Conservation (phyloP, 2,113 vertebrate species). For the Madoqua kirkii region DNA sequence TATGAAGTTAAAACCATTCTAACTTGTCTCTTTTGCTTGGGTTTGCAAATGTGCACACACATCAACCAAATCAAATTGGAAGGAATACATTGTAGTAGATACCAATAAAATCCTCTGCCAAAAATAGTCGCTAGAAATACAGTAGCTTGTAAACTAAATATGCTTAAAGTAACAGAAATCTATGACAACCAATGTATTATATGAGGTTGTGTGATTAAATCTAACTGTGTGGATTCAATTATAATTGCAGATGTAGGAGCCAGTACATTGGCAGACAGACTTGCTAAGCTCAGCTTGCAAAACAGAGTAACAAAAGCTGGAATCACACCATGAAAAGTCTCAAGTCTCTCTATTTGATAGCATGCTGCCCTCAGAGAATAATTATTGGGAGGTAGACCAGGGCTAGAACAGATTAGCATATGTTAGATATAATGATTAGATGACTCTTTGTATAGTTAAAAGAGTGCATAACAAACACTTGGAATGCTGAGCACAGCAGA, state of each 20-base stretch:
- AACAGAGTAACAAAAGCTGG: slow-evolving; percentile 53
- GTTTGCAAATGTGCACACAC: not conserved
- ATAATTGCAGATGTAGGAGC: slow-evolving; percentile 78
- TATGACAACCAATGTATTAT: slow-evolving; percentile 69
- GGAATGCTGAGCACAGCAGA: not conserved
- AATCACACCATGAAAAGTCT: slow-evolving; percentile 69
- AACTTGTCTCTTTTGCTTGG: not conserved
- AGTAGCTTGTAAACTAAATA: slow-evolving; percentile 76
- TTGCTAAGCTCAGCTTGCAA: slow-evolving; percentile 71
- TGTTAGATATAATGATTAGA: slow-evolving; percentile 64
- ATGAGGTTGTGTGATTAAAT: slow-evolving; percentile 71
- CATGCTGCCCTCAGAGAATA: slow-evolving; percentile 5
- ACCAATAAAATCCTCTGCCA: not conserved
- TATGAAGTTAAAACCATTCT: not conserved
- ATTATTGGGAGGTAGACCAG: slow-evolving; percentile 39
- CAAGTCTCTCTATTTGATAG: slow-evolving; percentile 70
- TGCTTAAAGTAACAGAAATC: slow-evolving; percentile 74
- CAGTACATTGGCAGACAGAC: slow-evolving; percentile 61
- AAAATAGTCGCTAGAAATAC: slow-evolving; percentile 64
- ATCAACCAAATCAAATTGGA: not conserved
- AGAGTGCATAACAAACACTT: slow-evolving; percentile 31
- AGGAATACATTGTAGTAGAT: not conserved
- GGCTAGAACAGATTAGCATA: slow-evolving; percentile 36
- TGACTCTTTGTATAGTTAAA: slow-evolving; percentile 69
- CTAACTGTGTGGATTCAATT: slow-evolving; percentile 77